Base-by-base conservation (phyloP, 1,140 invertebrate species). In the Eufriesea mexicana region DNA sequence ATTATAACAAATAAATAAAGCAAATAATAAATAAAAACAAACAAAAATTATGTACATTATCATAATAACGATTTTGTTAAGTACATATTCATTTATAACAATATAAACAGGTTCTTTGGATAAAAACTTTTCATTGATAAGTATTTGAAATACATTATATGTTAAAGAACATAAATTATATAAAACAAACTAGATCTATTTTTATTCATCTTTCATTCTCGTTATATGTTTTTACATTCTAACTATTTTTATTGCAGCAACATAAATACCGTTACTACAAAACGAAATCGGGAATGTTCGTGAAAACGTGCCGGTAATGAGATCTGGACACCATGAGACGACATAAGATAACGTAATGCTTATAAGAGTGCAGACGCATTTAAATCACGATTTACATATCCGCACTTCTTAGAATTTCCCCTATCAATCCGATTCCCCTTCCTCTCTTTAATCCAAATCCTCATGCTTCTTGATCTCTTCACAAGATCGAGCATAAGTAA, bases 391-490 rank as follows among this genome's bases (percentile, higher is more conserved):
- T 83, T 83, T 75, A 84, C 64, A 84, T 76, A 64, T 57, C 61
- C 73, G 25, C 35, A 70, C 59, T 88, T 88, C 84, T 75, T 57
- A 62, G 88, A 89, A 89, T 72, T 79, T 78, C 61, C 79, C 76
- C 81, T 84, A 85, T 81, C 73, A 78, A 77, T 64, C 55, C 59
- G 35, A 77, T 83, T 61, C 61, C 84, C 57, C 42, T 72, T n/a
- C 51, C 42, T 47, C 47, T 28, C 57, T 64, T 57, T 57, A 51
- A 82, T 61, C 55, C 70, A 64, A 61, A 75, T 70, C 75, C 57
- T 72, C 61, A 5, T 54, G 47, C 35, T 49, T 84, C 83, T 73
- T 62, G 49, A 74, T 87, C 73, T 20, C 66, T 84, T 76, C 35
- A 71, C 78, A 51, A 68, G 75, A 86, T 62, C 64, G 67, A 72